These are phyloP conservation scores for Desoria tigrina DNA, from an alignment of 2,888 invertebrate species.

Conservation along the genomic window DNA sequence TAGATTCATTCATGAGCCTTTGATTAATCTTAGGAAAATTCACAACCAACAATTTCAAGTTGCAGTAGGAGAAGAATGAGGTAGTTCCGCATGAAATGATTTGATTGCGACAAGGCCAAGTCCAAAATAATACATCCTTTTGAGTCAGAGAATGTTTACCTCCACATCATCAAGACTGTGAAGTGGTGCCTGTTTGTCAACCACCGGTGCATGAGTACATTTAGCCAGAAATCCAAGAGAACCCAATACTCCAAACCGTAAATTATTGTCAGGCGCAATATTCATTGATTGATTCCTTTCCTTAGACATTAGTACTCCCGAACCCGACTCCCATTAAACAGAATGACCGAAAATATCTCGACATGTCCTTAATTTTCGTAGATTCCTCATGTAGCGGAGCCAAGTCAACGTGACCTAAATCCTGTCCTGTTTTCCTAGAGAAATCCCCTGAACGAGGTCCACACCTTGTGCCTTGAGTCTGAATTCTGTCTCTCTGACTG, in stretches of 20 bases:
- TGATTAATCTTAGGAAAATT: slow-evolving; percentile 7
- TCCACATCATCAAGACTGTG: slow-evolving; percentile 2
- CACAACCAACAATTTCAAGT: not conserved
- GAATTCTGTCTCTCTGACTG: slow-evolving; percentile 11
- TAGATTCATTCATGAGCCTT: not conserved
- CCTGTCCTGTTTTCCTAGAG: slow-evolving; percentile 3
- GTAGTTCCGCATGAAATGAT: slow-evolving; percentile 1
- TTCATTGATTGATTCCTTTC: slow-evolving; percentile 8
- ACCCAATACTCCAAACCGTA: slow-evolving; percentile 2
- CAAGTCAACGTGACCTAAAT: not conserved
- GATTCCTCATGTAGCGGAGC: not conserved
- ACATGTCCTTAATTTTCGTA: slow-evolving; percentile 4
- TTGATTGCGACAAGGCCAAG: not conserved
- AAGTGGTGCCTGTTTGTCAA: not conserved
- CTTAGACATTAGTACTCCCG: not conserved
- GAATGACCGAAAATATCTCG: slow-evolving; percentile 8
- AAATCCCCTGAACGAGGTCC: not conserved
- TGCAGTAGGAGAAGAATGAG: not conserved
- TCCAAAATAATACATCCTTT: not conserved
- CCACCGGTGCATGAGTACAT: not conserved
- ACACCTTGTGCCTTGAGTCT: not conserved
- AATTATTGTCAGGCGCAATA: slow-evolving; percentile 3
- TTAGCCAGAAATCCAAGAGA: not conserved
- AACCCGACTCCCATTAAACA: slow-evolving; percentile 7
- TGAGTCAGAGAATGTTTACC: not conserved